phyloP scores from a whole-genome alignment of 1,140 invertebrate species.

The Plodia interpunctella region DNA sequence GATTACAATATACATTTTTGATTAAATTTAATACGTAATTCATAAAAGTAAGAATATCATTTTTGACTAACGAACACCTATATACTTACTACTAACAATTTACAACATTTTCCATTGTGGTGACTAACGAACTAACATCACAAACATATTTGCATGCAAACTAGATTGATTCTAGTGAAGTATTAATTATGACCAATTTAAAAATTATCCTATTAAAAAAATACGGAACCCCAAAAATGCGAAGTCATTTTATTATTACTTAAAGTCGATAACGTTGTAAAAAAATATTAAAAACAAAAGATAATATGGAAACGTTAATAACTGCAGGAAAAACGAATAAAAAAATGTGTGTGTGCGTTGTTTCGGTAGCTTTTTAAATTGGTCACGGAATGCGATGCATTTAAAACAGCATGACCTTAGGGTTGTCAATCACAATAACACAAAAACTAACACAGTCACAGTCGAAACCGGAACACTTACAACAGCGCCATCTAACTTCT shows the following conservation, averaged over 20 bases:
- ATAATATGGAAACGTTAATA: too few relatives aligned
- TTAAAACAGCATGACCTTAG: background rate
- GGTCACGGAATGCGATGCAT: background rate
- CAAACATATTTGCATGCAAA: background rate
- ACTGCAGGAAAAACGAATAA: too few relatives aligned
- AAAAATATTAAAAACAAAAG: too few relatives aligned
- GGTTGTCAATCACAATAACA: conserved; percentile 1
- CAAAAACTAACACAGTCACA: background rate
- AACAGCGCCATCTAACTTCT: background rate
- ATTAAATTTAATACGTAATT: background rate
- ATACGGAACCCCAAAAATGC: too few relatives aligned
- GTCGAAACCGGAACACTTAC: background rate
- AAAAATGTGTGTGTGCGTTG: too few relatives aligned
- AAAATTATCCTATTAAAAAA: background rate
- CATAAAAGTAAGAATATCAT: background rate
- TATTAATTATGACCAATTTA: background rate
- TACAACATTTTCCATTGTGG: background rate
- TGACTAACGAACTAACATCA: background rate
- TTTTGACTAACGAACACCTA: background rate
- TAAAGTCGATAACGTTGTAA: too few relatives aligned
- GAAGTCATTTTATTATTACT: too few relatives aligned
- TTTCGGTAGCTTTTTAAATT: background rate
- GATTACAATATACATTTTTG: background rate
- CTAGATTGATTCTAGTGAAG: background rate
- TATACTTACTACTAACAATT: background rate